Evolutionary conservation across 2,113 vertebrate genomes (phyloP).

Genomic region (Microtus richardsoni): DNA sequence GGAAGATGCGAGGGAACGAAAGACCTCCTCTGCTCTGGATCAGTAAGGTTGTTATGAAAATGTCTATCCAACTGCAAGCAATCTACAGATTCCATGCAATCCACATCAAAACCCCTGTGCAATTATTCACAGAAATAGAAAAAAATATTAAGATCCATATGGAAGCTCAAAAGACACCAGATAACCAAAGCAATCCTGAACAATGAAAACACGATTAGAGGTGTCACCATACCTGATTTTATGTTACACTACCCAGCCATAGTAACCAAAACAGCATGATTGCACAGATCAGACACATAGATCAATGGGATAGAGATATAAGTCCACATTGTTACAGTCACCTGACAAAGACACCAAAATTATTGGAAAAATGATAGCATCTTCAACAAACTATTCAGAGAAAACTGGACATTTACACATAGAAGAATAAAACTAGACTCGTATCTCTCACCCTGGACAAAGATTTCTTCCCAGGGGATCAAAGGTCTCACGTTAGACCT

Average conservation of each 20-base stretch:
- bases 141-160: neutral
- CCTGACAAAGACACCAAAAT: neutral
- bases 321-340: neutral
- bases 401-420: neutral
- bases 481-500: neutral
- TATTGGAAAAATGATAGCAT: neutral
- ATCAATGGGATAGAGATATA: neutral
- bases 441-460: neutral
- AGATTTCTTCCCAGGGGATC: neutral
- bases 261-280: neutral
- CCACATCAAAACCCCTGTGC: neutral
- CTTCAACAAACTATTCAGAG: neutral
- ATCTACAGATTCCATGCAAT: neutral
- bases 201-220: neutral
- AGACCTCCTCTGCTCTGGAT: neutral
- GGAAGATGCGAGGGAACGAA: neutral
- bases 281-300: neutral
- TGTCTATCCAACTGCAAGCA: neutral
- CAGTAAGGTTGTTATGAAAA: neutral
- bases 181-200: neutral
- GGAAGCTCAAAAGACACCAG: neutral
- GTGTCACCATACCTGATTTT: neutral
- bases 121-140: neutral
- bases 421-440: neutral
- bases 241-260: neutral